Base-by-base conservation (phyloP, 2,797 vertebrate species). In the Acomys russatus region DNA sequence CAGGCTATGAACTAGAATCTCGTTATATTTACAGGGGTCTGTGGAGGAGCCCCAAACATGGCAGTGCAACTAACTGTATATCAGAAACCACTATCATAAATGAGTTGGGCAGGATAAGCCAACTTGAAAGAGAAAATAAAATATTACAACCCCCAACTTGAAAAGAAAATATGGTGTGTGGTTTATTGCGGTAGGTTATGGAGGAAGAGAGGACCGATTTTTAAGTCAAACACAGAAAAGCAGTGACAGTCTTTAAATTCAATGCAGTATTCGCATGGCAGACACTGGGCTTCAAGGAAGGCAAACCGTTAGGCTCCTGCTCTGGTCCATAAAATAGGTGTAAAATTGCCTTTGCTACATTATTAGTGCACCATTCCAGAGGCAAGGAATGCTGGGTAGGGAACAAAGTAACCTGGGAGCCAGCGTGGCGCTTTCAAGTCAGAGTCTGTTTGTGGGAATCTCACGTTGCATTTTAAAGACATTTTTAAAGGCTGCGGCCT, bases 41-140 rank as follows among this genome's bases (percentile, higher is more conserved):
- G 95, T 71, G 77, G 93, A 97, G 93, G 74, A 35, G 70, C 90
- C 83, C 94, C 4, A 87, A 91, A 71, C 66, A 83, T 51, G 38
- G 94, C 96, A 93, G 96, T 74, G 71, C 38, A 56, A 95, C 94
- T 80, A 56, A 95, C 94, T 80, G 54, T 96, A 96, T 94, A 92
- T 85, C 9, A 56, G 85, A 93, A 97, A 84, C 64, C 77, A 83
- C 89, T 82, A 30, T 97, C 95, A 79, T 91, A 97, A 98, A 94
- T 77, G 92, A 94, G 91, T 95, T 25, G 3, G 88, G 94, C 68
- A 91, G 95, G 92, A 95, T 92, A 97, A 98, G 90, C 77, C 18
- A 30, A 70, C 93, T 98, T 98, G 94, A 97, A 98, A 98, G 97
- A 97, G 97, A 98, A 98, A 97, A 97, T 95, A 97, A 98, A 98